Conservation (phyloP, 2,113 vertebrate species). For the Gracilinanus agilis region DNA sequence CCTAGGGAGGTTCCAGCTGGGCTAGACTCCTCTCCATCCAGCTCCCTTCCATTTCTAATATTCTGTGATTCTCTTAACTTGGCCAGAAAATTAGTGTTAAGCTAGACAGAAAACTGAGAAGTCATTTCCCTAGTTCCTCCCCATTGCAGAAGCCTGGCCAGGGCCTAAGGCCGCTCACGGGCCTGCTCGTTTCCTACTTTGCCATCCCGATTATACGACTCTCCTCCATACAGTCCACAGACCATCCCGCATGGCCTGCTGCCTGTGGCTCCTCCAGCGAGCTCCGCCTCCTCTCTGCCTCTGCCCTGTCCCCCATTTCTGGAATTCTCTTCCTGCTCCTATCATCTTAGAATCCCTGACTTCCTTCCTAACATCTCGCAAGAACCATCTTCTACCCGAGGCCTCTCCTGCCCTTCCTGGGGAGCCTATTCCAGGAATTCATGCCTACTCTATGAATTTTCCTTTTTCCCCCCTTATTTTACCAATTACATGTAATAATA, state of each 20-base stretch:
- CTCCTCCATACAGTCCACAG: neutral
- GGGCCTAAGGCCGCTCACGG: too few species aligned
- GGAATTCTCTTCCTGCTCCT: neutral
- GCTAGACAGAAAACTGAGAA: neutral
- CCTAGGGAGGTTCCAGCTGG: neutral
- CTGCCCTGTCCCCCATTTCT: neutral
- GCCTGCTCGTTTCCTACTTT: neutral
- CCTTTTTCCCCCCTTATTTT: too few species aligned
- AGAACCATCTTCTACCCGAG: neutral
- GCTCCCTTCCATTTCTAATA: too few species aligned
- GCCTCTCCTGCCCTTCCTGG: neutral
- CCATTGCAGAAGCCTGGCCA: neutral
- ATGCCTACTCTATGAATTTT: neutral
- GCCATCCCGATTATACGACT: neutral
- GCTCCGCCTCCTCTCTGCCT: neutral
- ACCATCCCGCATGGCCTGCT: neutral
- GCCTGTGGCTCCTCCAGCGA: neutral
- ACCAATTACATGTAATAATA: too few species aligned
- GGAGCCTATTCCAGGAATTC: neutral
- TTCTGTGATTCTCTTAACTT: neutral
- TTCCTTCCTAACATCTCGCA: neutral
- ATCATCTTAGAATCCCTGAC: neutral
- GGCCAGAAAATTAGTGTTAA: neutral
- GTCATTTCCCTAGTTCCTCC: neutral
- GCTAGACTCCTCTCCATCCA: neutral